Base-by-base conservation (phyloP, 2,888 invertebrate species). In the Platynereis dumerilii region DNA sequence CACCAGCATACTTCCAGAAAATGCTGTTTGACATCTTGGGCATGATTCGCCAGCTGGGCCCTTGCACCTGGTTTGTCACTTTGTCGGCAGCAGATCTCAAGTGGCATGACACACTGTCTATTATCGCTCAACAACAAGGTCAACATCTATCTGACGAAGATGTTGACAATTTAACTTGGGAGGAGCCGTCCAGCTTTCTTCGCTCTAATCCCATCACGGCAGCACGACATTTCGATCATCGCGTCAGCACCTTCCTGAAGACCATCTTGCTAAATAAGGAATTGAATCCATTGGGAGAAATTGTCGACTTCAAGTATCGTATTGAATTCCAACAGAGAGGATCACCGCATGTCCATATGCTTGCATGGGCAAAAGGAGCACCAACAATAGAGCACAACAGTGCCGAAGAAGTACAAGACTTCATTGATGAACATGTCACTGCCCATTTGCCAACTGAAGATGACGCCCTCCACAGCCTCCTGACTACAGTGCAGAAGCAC, bases 31-130 rank as follows among this genome's bases (percentile, higher is more conserved):
- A 72, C 22, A 44, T 75, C 0, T 52, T 74, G 28, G 74, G 73
- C 28, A 69, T 72, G 53, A 67, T 76, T 1, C 64, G 74, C 20
- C 74, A 76, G 57, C 60, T 76, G 15, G 68, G 68, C 5, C 66
- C 70, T n/a, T 73, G 72, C 17, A 74, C 74, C 0, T 74, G 64
- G 48, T 77, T 76, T 34, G 22, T 76, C 7, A 73, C 75, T 12
- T 52, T 76, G 24, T 72, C 72, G 28, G 64, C 75, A 15, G 72
- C 75, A 54, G 76, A 77, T 53, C 39, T 66, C 17, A 70, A 67
- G 29, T 77, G 76, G 75, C 10, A 44, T 2, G 75, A 76, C 34
- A 67, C 74, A 5, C 26, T 76, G 2, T 42, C 53, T 5, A 60
- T 60, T 22, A 70, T 77, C 7, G 27, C 52, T 5, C 65, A 56